Evolutionary conservation across 2,797 vertebrate genomes (phyloP).

Genomic region (Luscinia luscinia): DNA sequence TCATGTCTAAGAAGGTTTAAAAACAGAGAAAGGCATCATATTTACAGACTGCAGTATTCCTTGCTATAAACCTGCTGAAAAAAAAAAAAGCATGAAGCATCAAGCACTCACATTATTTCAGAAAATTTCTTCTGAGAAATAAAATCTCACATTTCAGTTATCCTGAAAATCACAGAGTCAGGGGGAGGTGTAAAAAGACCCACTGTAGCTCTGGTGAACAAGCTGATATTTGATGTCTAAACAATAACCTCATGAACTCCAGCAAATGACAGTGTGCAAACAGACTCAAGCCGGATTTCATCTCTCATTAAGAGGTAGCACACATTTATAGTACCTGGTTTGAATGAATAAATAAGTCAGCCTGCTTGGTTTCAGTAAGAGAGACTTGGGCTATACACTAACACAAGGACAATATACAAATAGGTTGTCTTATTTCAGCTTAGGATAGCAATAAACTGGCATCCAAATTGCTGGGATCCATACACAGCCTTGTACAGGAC

Average conservation of each 20-base stretch:
- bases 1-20: background rate
- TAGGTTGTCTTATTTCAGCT: background rate
- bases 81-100: background rate
- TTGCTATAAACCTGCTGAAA: background rate
- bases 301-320: background rate
- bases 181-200: background rate
- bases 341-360: background rate
- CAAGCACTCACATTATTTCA: background rate
- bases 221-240: background rate
- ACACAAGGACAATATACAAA: background rate
- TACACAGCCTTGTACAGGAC: background rate
- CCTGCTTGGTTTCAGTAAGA: background rate
- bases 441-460: background rate
- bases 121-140: background rate
- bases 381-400: background rate
- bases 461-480: background rate
- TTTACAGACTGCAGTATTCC: background rate
- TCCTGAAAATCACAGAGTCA: background rate
- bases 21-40: background rate
- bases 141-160: background rate
- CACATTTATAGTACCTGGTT: background rate
- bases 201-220: background rate
- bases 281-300: background rate
- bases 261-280: background rate
- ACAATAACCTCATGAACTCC: background rate